Conservation (phyloP, 2,888 invertebrate species). For the Abscondita cerata region DNA sequence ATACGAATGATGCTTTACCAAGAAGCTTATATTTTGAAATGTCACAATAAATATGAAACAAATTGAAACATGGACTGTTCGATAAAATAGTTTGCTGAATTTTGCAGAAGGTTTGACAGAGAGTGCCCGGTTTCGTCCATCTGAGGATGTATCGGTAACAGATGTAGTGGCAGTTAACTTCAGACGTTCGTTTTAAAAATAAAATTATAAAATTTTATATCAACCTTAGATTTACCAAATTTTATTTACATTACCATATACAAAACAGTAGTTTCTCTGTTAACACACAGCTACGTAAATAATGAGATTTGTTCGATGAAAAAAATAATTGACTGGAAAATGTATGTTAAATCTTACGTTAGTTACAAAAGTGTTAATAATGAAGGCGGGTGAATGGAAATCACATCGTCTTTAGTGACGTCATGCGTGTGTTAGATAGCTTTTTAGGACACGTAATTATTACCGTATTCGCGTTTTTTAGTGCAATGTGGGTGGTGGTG, state of each 20-base stretch:
- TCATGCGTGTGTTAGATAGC: constrained; percentile 55
- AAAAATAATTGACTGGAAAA: not conserved
- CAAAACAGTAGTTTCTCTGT: too few species aligned
- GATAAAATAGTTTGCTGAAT: constrained; percentile 44
- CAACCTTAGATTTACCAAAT: too few species aligned
- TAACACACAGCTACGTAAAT: too few species aligned
- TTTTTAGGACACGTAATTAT: constrained; percentile 51
- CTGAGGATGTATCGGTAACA: constrained; percentile 49
- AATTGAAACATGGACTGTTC: constrained; percentile 47
- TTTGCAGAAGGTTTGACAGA: constrained; percentile 34
- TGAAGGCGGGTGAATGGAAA: constrained; percentile 46
- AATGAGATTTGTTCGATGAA: too few species aligned
- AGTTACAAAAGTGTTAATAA: constrained; percentile 23
- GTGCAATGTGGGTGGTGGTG: constrained; percentile 62
- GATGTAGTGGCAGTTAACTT: constrained; percentile 32
- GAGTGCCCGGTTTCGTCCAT: constrained; percentile 22
- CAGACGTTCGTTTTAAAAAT: constrained; percentile 7
- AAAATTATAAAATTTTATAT: not conserved
- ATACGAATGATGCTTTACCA: constrained; percentile 31
- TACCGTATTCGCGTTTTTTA: constrained; percentile 52
- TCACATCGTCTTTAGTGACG: constrained; percentile 52
- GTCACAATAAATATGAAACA: constrained; percentile 40
- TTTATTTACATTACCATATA: too few species aligned
- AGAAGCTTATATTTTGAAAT: constrained; percentile 34
- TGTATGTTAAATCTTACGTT: constrained; percentile 1